Percentiles rank a stretch among this genome's conserved stretches.
phyloP scores from a whole-genome alignment of 2,888 invertebrate genomes.

The Acanthococcus lagerstroemiae region DNA sequence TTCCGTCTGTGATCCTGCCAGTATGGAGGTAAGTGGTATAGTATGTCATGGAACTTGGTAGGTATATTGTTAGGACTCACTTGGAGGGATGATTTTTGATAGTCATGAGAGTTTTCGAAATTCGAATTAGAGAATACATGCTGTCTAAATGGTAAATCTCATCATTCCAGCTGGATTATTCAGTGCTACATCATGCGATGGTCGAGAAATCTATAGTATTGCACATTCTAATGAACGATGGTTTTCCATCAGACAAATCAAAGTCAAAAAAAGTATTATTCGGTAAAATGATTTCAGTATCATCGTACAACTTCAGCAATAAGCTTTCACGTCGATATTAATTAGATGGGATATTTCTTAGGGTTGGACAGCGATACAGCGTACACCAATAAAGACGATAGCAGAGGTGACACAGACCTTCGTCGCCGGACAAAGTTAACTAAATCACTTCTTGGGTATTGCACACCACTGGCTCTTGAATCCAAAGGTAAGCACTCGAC shows the following conservation, averaged over 20 bases:
- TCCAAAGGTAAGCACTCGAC: constrained; percentile 57
- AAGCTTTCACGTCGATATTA: no score
- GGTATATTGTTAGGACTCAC: no score
- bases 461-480: constrained; percentile 70
- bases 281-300: no score
- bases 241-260: constrained; percentile 64
- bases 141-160: background rate
- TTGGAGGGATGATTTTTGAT: no score
- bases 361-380: constrained; percentile 65
- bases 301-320: no score
- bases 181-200: constrained; percentile 68
- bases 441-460: constrained; percentile 64
- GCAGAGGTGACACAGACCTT: constrained; percentile 60
- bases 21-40: constrained; percentile 57
- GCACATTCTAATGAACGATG: constrained; percentile 72
- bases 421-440: constrained; percentile 63
- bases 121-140: no score
- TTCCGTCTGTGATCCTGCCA: constrained; percentile 56
- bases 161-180: constrained; percentile 60
- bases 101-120: no score
- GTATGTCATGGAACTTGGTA: no score
- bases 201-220: constrained; percentile 69
- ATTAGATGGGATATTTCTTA: no score
- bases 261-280: constrained; percentile 62
- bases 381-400: constrained; percentile 71